Conservation (phyloP, 2,113 vertebrate species). For the Eira barbara region DNA sequence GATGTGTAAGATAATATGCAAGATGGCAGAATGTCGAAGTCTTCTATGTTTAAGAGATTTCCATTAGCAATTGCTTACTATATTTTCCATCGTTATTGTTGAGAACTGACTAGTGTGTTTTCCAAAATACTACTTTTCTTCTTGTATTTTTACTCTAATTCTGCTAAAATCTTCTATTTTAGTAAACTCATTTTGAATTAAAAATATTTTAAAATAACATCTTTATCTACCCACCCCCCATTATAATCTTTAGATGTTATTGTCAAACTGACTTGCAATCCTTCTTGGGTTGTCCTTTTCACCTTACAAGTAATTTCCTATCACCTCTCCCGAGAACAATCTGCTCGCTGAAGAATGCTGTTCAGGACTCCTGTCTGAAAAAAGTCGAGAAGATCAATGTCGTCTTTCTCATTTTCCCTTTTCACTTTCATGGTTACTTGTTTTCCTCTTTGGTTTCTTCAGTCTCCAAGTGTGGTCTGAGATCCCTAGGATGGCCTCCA, state of each 20-base stretch:
- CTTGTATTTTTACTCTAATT: constrained; percentile 2
- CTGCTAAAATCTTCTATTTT: not conserved
- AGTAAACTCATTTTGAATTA: not conserved
- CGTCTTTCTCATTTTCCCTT: not conserved
- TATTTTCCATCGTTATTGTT: constrained; percentile 1
- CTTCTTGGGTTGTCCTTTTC: not conserved
- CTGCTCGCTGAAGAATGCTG: not conserved
- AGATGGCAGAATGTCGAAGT: not conserved
- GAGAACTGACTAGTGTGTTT: not conserved
- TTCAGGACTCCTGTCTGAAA: not conserved
- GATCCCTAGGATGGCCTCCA: not conserved
- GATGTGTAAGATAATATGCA: not conserved
- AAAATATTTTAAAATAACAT: constrained; percentile 9
- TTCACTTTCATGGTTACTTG: not conserved
- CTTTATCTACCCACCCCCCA: not conserved
- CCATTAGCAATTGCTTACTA: not conserved
- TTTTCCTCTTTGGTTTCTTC: not conserved
- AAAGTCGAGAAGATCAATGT: not conserved
- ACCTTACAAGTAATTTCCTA: not conserved
- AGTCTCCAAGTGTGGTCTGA: not conserved
- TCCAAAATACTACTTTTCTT: constrained; percentile 9
- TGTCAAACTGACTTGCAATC: not conserved
- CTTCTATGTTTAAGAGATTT: not conserved
- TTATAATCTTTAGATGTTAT: not conserved
- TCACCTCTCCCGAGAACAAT: not conserved